These are phyloP conservation scores for Orgyia antiqua DNA, from an alignment of 2,888 invertebrate genomes.

Conservation along the genomic window DNA sequence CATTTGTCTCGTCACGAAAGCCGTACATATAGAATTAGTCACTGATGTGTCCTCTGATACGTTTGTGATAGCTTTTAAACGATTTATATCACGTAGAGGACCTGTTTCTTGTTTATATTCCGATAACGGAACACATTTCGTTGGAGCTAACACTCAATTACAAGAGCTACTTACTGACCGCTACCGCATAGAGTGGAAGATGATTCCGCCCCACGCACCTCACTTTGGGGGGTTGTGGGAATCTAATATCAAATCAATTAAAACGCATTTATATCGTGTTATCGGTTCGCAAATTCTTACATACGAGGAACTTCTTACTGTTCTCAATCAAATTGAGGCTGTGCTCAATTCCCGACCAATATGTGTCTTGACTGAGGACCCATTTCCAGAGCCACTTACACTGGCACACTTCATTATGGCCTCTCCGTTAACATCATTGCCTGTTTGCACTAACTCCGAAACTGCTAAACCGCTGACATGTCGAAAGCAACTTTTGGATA, in stretches of 20 bases:
- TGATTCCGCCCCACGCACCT: not conserved
- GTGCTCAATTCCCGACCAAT: not conserved
- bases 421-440: not conserved
- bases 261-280: not conserved
- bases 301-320: not conserved
- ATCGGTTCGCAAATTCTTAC: not conserved
- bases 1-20: constrained; percentile 2
- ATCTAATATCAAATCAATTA: not conserved
- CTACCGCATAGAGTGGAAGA: not conserved
- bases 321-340: not conserved
- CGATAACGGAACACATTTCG: not conserved
- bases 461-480: not conserved
- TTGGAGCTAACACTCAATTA: not conserved
- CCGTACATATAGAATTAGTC: not conserved
- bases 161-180: not conserved
- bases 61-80: not conserved
- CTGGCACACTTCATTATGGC: not conserved
- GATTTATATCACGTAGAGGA: not conserved
- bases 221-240: not conserved
- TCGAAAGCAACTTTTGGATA: constrained; percentile 4
- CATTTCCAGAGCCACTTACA: not conserved
- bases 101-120: not conserved
- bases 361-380: not conserved
- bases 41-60: not conserved
- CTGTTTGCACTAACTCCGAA: not conserved